These are phyloP conservation scores for Momotus momota DNA, from an alignment of 2,797 vertebrate genomes.

Conservation along the genomic window DNA sequence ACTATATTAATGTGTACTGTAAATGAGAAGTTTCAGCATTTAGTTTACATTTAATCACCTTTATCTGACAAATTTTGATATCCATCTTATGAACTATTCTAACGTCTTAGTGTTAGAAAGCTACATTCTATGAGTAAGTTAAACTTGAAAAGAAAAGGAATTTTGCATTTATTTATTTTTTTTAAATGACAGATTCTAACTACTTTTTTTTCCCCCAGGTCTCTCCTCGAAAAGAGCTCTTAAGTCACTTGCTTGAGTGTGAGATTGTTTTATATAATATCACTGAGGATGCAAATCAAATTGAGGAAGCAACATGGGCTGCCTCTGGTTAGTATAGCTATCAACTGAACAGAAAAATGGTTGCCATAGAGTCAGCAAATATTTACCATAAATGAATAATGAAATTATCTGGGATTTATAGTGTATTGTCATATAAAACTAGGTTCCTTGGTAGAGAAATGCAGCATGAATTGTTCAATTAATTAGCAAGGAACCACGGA, in stretches of 20 bases:
- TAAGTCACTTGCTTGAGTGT: slow-evolving; percentile 84
- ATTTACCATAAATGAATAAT: neutral
- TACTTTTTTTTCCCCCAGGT: slow-evolving; percentile 73
- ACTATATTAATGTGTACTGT: neutral
- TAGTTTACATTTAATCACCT: neutral
- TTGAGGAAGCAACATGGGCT: slow-evolving; percentile 90
- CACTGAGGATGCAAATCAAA: slow-evolving; percentile 82
- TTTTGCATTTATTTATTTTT: neutral
- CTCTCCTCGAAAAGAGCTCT: slow-evolving; percentile 76
- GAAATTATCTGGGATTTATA: neutral
- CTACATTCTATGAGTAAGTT: neutral
- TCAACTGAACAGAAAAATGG: neutral
- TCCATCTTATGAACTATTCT: neutral
- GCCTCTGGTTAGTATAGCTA: slow-evolving; percentile 83
- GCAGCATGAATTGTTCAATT: neutral
- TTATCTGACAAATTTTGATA: neutral
- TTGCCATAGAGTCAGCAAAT: neutral
- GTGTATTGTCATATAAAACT: neutral
- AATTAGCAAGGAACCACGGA: neutral
- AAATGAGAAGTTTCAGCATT: neutral
- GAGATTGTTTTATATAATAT: slow-evolving; percentile 91
- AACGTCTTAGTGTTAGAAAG: neutral
- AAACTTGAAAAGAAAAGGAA: neutral
- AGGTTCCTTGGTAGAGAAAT: neutral
- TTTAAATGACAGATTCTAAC: neutral